Evolutionary conservation across 2,797 vertebrate genomes (phyloP), one percentile per base, ranked within the genome.

Genomic region (Eidolon dupreanum): DNA sequence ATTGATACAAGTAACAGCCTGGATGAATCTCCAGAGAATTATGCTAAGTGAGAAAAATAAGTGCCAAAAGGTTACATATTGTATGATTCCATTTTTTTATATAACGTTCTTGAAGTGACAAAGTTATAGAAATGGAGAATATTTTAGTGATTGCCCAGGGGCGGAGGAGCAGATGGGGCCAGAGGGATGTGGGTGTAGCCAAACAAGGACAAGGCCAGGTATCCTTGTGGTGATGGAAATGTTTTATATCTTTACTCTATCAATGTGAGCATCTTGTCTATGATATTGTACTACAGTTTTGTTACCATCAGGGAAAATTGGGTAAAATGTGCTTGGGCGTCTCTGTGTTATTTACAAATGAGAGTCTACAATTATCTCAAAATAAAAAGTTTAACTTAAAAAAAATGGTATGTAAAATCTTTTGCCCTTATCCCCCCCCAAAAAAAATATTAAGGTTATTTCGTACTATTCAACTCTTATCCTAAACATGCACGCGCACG

Each of bases 341-440:
- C 55, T 70, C 38, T 49, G 57, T 57, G 51, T 75, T 85, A 33
- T 26, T 92, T 53, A 77, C 33, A 57, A 31, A 19, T 36, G 8
- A 41, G 12, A 51, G 43, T 90, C 74, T 78, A 88, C 33, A 65
- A 24, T 19, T 51, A 36, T 28, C n/a, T 84, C 90, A 74, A 59
- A 81, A n/a, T 49, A 49, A 91, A 92, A 78, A 24, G 51, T 15
- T 84, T 79, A 38, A 31, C 33, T 82, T 96, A 59, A 13, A 8
- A 16, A 73, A 93, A 73, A 49, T 55, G 12, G 13, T 51, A 46
- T 70, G 74, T 95, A 71, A 87, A 83, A 73, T 53, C 22, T 73
- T 84, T 59, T 83, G 11, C 19, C 31, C 66, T 92, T 88, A 38
- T 88, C 46, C 46, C 12, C 4, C 2, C 12, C 46, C 13, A 0